A percentile compares a stretch with the other conserved stretches of the same genome.
Conservation (phyloP, 2,113 vertebrate species). For the Rhea americana region DNA sequence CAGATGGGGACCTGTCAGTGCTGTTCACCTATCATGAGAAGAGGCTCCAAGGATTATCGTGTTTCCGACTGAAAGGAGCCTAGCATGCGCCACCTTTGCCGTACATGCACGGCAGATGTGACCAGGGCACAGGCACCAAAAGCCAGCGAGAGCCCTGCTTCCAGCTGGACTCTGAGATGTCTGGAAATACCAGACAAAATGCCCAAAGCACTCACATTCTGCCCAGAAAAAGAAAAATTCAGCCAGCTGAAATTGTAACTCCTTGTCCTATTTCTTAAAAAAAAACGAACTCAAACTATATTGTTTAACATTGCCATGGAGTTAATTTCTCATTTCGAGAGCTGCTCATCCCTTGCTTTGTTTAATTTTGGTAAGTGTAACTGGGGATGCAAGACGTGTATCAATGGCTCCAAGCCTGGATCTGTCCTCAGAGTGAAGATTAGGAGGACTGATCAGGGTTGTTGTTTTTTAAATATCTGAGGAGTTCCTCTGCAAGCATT, state of each 20-base stretch:
- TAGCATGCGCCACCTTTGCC: background rate
- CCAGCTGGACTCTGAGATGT: background rate
- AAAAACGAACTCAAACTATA: background rate
- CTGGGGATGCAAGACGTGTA: background rate
- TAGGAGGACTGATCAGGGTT: constrained; percentile 9
- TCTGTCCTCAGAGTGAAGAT: constrained; percentile 45
- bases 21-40: background rate
- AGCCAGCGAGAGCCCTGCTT: background rate
- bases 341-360: constrained; percentile 5
- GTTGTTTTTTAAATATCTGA: constrained; percentile 29
- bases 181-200: background rate
- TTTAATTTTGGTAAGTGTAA: constrained; percentile 32
- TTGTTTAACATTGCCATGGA: background rate
- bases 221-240: background rate
- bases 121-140: background rate
- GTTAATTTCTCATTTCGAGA: background rate
- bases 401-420: constrained; percentile 30
- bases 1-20: background rate
- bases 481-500: constrained; percentile 40
- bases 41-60: background rate
- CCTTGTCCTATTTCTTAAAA: background rate
- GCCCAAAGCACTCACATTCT: background rate
- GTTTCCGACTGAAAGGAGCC: background rate
- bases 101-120: accelerated
- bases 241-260: background rate